These are phyloP conservation scores for Chalcosyrphus nemorum DNA, from an alignment of 2,888 invertebrate genomes.

Conservation along the genomic window DNA sequence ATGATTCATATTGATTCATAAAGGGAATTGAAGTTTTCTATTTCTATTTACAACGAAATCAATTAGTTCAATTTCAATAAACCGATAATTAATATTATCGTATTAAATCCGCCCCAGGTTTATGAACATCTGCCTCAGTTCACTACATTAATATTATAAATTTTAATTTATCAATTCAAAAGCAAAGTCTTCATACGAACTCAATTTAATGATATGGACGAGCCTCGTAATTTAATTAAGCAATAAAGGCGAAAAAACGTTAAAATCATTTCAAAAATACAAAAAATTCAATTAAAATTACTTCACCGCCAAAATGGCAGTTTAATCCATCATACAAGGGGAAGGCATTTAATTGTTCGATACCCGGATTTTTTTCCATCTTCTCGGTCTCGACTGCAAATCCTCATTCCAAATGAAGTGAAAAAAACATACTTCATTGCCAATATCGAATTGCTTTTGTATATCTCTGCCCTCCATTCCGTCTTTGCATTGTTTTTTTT, in stretches of 20 bases:
- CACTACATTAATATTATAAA: background rate
- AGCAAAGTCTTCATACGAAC: background rate
- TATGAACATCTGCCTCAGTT: background rate
- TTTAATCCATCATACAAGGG: background rate
- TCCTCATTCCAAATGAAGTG: background rate
- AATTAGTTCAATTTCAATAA: background rate
- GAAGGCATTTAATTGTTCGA: background rate
- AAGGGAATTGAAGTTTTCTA: no score
- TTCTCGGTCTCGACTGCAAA: background rate
- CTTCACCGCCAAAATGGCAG: background rate
- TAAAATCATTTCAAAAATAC: background rate
- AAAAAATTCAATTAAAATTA: conserved; percentile 8
- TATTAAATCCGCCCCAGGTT: background rate
- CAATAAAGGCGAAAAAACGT: background rate
- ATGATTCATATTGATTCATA: no score
- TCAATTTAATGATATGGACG: background rate
- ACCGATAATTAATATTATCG: background rate
- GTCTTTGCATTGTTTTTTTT: no score
- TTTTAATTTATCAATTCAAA: background rate
- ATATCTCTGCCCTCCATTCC: background rate
- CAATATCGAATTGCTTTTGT: background rate
- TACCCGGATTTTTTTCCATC: background rate
- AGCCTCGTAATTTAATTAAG: background rate
- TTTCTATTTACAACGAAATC: background rate
- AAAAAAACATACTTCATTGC: background rate